These are phyloP conservation scores for Neodiprion fabricii DNA, from an alignment of 1,140 invertebrate genomes.

Conservation along the genomic window DNA sequence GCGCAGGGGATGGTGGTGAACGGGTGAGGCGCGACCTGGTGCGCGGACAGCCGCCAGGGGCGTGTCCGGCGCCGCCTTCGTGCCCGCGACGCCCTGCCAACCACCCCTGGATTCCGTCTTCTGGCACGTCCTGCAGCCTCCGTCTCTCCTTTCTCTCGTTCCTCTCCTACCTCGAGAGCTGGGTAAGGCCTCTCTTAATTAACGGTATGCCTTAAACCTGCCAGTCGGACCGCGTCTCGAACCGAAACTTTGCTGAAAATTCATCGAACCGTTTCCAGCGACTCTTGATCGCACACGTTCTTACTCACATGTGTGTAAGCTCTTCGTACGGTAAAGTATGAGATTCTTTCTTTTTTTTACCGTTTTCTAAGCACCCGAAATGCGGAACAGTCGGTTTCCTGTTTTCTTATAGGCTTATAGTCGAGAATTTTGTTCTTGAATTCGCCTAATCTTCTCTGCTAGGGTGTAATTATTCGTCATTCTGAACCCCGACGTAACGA, in stretches of 20 bases:
- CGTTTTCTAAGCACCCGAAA: no score
- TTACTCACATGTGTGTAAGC: no score
- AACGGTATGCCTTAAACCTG: background rate
- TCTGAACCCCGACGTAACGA: background rate
- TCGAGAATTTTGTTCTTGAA: no score
- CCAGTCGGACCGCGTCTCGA: background rate
- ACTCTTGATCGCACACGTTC: background rate
- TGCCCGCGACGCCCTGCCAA: slow-evolving; percentile 42
- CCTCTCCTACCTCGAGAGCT: background rate
- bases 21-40: slow-evolving; percentile 21
- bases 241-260: background rate
- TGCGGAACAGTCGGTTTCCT: no score
- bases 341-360: no score
- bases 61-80: slow-evolving; percentile 57
- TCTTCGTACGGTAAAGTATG: no score
- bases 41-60: slow-evolving; percentile 53
- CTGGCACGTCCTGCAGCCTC: slow-evolving; percentile 24
- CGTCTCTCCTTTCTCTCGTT: slow-evolving; percentile 1
- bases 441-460: no score
- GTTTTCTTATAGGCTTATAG: background rate
- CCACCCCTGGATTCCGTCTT: slow-evolving; percentile 28
- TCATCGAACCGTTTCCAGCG: background rate
- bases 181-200: background rate
- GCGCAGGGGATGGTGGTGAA: slow-evolving; percentile 8
- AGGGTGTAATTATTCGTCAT: background rate